Conservation (phyloP, 2,888 invertebrate species). For the Euphydryas editha region DNA sequence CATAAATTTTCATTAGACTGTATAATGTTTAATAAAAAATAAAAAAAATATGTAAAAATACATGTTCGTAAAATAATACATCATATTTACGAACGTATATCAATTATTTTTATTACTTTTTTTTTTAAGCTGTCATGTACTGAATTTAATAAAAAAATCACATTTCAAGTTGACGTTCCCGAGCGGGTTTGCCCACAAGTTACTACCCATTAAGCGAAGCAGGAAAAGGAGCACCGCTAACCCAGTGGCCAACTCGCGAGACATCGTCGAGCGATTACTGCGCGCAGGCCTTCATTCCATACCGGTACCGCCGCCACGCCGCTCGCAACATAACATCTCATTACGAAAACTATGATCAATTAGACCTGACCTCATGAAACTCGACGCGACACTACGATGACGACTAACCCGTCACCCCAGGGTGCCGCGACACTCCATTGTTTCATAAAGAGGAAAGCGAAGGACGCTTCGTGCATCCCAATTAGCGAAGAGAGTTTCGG, state of each 20-base stretch:
- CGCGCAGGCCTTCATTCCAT: slow-evolving; percentile 72
- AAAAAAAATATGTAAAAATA: not conserved
- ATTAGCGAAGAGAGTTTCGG: slow-evolving; percentile 79
- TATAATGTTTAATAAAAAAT: not conserved
- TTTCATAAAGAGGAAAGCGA: slow-evolving; percentile 77
- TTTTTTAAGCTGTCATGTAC: not conserved
- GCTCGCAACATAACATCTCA: slow-evolving; percentile 58
- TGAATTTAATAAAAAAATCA: slow-evolving; percentile 22
- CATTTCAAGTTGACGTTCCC: slow-evolving; percentile 37
- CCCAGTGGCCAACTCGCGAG: slow-evolving; percentile 82
- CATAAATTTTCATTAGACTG: slow-evolving; percentile 15
- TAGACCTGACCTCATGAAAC: slow-evolving; percentile 44
- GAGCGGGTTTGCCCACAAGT: slow-evolving; percentile 42
- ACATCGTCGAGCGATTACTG: slow-evolving; percentile 70
- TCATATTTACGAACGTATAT: not conserved
- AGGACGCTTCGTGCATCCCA: slow-evolving; percentile 72
- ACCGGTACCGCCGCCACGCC: slow-evolving; percentile 69
- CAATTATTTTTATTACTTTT: slow-evolving; percentile 6
- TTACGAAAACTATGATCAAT: slow-evolving; percentile 51
- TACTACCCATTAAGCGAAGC: slow-evolving; percentile 63
- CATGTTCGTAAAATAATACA: not conserved
- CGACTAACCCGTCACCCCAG: slow-evolving; percentile 63
- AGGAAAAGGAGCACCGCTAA: slow-evolving; percentile 82
- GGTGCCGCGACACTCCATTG: slow-evolving; percentile 67
- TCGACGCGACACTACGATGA: slow-evolving; percentile 53